These are phyloP conservation scores for Gouania willdenowi DNA, from an alignment of 2,797 vertebrate genomes.

Conservation along the genomic window DNA sequence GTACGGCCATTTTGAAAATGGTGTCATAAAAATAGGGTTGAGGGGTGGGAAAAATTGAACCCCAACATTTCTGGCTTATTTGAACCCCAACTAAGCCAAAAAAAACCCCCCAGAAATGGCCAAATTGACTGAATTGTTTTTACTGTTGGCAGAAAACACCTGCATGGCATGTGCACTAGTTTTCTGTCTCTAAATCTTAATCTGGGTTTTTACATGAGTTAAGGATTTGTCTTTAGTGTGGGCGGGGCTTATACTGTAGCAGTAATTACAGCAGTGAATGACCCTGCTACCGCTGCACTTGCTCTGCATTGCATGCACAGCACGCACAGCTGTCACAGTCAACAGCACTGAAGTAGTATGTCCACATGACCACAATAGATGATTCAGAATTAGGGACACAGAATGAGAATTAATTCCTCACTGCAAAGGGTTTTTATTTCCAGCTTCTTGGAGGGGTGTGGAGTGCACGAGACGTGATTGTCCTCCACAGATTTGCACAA, in stretches of 20 bases:
- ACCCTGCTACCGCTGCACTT: conserved; percentile 32
- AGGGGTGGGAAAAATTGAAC: too few relatives aligned
- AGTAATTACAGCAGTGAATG: conserved; percentile 22
- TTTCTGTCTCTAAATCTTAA: conserved; percentile 3
- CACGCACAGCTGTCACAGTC: conserved; percentile 52
- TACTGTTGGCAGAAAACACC: neutral
- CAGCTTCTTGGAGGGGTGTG: conserved; percentile 29
- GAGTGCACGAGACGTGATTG: conserved; percentile 9
- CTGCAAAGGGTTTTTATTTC: conserved; percentile 68
- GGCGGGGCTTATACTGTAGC: conserved; percentile 26
- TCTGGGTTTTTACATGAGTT: conserved; percentile 6
- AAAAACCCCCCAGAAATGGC: too few relatives aligned
- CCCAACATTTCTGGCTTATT: too few relatives aligned
- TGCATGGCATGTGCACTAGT: neutral
- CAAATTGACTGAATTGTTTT: too few relatives aligned
- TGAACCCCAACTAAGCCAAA: too few relatives aligned
- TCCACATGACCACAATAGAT: conserved; percentile 65
- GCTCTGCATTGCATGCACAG: conserved; percentile 14
- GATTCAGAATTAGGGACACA: conserved; percentile 54
- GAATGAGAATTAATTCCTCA: conserved; percentile 69
- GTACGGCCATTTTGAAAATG: too few relatives aligned
- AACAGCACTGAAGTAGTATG: conserved; percentile 48
- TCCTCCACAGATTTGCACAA: conserved; percentile 30
- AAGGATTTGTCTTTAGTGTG: conserved; percentile 26
- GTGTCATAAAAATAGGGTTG: too few relatives aligned